Conservation (phyloP, 2,888 invertebrate species). For the Plagodis pulveraria region DNA sequence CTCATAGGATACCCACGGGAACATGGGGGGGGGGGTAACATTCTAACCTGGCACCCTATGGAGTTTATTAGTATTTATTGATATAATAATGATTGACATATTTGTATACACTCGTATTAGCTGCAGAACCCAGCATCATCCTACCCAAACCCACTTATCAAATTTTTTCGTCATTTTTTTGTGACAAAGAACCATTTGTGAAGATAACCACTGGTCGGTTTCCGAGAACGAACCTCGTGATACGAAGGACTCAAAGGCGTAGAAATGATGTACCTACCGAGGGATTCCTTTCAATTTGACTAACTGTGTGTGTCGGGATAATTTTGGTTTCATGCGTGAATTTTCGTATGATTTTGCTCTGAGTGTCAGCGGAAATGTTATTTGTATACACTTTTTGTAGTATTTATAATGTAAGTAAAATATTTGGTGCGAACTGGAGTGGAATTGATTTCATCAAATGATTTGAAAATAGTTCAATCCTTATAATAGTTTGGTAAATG, state of each 20-base stretch:
- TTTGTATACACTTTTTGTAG: background rate
- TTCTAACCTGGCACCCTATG: too few species aligned
- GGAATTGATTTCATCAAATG: too few species aligned
- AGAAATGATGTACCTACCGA: constrained; percentile 26
- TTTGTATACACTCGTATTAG: background rate
- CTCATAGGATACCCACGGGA: too few species aligned
- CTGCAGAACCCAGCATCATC: constrained; percentile 12
- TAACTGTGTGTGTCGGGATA: constrained; percentile 35
- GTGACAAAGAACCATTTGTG: constrained; percentile 27
- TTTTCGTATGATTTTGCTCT: background rate
- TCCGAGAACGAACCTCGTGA: constrained; percentile 32
- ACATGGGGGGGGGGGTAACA: too few species aligned
- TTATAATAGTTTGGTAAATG: too few species aligned
- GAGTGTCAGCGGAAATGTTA: background rate
- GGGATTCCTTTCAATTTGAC: constrained; percentile 34
- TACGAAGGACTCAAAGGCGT: constrained; percentile 27
- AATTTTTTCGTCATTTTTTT: constrained; percentile 24
- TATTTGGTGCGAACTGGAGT: too few species aligned
- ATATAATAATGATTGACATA: too few species aligned
- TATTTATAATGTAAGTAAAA: background rate
- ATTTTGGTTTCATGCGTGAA: constrained; percentile 23
- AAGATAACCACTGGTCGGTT: constrained; percentile 29
- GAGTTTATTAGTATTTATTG: too few species aligned
- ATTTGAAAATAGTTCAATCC: too few species aligned
- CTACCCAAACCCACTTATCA: background rate